Percentiles rank a stretch among this genome's conserved stretches.
Conservation (phyloP, 1,140 invertebrate species). For the Drosophila tsacasi region DNA sequence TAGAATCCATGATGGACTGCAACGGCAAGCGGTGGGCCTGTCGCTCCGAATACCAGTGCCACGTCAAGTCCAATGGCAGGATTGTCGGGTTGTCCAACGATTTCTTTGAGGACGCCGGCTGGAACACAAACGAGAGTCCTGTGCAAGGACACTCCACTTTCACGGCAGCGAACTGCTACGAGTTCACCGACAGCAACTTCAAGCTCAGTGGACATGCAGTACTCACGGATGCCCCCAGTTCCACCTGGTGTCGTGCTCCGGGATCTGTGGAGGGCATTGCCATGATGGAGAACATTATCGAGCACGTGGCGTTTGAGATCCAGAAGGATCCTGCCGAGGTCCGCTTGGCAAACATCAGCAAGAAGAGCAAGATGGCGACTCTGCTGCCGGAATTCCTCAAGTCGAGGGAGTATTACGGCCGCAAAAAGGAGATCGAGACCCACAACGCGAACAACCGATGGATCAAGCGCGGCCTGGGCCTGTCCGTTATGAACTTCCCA, state of each 20-base stretch:
- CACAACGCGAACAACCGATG: slow-evolving; percentile 89
- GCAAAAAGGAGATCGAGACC: slow-evolving; percentile 86
- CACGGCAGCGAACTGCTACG: slow-evolving; percentile 88
- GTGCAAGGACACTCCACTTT: slow-evolving; percentile 80
- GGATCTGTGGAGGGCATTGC: slow-evolving; percentile 88
- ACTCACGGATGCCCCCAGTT: slow-evolving; percentile 88
- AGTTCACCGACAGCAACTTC: slow-evolving; percentile 86
- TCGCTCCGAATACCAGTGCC: slow-evolving; percentile 87
- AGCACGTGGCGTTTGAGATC: slow-evolving; percentile 90
- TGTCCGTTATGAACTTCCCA: slow-evolving; percentile 87
- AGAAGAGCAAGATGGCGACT: slow-evolving; percentile 84
- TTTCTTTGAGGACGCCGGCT: slow-evolving; percentile 89
- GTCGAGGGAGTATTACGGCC: slow-evolving; percentile 86
- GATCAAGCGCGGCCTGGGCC: slow-evolving; percentile 88
- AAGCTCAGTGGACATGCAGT: slow-evolving; percentile 86
- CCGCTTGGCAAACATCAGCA: slow-evolving; percentile 87
- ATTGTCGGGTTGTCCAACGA: slow-evolving; percentile 89
- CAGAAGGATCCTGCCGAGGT: slow-evolving; percentile 90
- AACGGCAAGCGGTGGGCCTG: slow-evolving; percentile 88
- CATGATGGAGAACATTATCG: slow-evolving; percentile 92
- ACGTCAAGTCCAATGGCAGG: slow-evolving; percentile 88
- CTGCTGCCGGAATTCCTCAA: slow-evolving; percentile 69
- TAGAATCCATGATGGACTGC: slow-evolving; percentile 89
- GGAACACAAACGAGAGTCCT: slow-evolving; percentile 87
- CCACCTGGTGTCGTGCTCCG: slow-evolving; percentile 88